Base-by-base conservation (phyloP, 2,113 vertebrate species). In the Cariama cristata region DNA sequence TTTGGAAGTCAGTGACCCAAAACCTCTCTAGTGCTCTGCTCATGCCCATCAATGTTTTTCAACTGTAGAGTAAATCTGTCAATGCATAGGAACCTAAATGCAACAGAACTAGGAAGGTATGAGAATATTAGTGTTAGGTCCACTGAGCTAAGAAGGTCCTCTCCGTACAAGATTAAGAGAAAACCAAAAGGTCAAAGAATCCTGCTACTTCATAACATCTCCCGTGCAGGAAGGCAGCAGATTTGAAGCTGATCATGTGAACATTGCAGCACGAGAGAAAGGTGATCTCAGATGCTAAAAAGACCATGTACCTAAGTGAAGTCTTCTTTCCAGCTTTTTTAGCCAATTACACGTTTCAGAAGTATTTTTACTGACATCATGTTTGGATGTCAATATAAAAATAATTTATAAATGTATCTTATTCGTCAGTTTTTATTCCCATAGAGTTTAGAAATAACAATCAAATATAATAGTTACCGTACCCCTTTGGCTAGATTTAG, bases 221-320 rank as follows among this genome's bases (percentile, higher is more conserved):
- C 18, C n/a, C 30, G 33, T 0, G 6, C 18, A 79, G 62, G 32
- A 86, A 76, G 5, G 19, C 18, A 66, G 58, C 32, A 76, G 71
- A 72, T 75, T 22, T 79, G 58, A 68, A 92, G 86, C 16, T 12
- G 35, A 45, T 23, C 47, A 15, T 9, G 13, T 6, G 35, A 76
- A 76, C 18, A 47, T 2, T 0, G 3, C 12, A 49, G 40, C 63
- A 62, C 1, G 11, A 90, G 42, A 28, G 53, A 60, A 88, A 90
- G 16, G 49, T 60, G 62, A 86, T 6, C 20, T 47, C 49, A 40
- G 27, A 58, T 4, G 30, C 4, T 20, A 19, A 62, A 44, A 80
- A 77, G 22, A n/a, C 20, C 15, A 11, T 3, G 6, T 23, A 28
- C 0, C 0, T 18, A 62, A 58, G 5, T 0, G 0, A 53, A 79